Evolutionary conservation across 2,797 vertebrate species (phyloP).

Genomic region (Mastacembelus armatus): DNA sequence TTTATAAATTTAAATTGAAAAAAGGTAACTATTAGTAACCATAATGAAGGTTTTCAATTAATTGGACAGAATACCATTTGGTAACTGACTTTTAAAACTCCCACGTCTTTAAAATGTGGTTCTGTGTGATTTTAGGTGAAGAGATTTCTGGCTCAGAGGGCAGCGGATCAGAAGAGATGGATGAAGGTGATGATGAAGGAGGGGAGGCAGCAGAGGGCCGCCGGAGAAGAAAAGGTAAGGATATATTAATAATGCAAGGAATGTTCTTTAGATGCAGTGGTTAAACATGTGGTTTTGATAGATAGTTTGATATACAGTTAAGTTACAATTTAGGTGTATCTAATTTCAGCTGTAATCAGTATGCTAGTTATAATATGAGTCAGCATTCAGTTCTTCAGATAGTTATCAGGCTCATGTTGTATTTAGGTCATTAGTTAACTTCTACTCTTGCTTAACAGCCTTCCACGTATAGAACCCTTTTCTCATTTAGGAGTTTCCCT

Average conservation of each 20-base stretch:
- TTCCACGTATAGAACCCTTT: not conserved
- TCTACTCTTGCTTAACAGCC: not conserved
- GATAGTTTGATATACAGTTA: not conserved
- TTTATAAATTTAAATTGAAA: not conserved
- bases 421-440: not conserved
- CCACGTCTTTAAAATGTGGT: not conserved
- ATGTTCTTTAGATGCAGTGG: not conserved
- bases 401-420: slow-evolving; percentile 1
- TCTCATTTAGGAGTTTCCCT: slow-evolving; percentile 54
- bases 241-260: no score
- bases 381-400: slow-evolving; percentile 16
- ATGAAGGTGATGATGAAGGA: slow-evolving; percentile 89
- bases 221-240: slow-evolving; percentile 89
- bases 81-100: not conserved
- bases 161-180: slow-evolving; percentile 94
- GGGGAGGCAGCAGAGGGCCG: slow-evolving; percentile 91
- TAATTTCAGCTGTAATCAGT: slow-evolving; percentile 1
- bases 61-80: not conserved
- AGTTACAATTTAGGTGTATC: not conserved
- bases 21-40: not conserved
- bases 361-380: slow-evolving; percentile 26
- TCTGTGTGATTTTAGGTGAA: slow-evolving; percentile 85
- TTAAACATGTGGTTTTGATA: slow-evolving; percentile 7
- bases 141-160: slow-evolving; percentile 97
- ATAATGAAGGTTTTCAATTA: no score